Conservation (phyloP, 1,140 invertebrate genomes). For the Diuraphis noxia region DNA sequence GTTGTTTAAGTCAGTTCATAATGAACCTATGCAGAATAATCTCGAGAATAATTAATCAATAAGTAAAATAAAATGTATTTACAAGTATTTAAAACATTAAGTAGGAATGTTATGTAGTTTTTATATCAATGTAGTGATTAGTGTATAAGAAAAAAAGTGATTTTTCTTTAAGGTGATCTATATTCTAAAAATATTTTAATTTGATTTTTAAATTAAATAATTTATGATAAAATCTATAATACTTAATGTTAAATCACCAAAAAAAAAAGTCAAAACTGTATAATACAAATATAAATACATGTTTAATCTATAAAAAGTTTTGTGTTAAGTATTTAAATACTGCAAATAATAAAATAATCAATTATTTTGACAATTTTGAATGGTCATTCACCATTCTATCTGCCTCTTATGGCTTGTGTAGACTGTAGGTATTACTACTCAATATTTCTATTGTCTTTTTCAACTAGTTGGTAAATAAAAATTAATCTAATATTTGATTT, state of each 20-base stretch:
- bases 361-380: background rate
- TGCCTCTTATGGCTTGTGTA: background rate
- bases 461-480: background rate
- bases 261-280: background rate
- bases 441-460: background rate
- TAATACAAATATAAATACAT: background rate
- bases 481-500: no score
- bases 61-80: background rate
- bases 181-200: background rate
- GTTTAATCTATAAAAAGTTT: no score
- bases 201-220: background rate
- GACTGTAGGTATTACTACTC: background rate
- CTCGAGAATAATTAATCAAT: background rate
- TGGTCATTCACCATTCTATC: background rate
- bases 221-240: background rate
- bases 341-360: background rate
- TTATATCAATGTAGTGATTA: no score
- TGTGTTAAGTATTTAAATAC: no score
- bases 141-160: background rate
- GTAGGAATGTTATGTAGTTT: background rate
- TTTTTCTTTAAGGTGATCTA: background rate
- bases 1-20: background rate
- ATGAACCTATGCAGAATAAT: background rate
- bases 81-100: background rate
- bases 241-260: background rate